Percentiles rank a stretch among this genome's conserved stretches.
These are phyloP conservation scores for Mus pahari DNA, from an alignment of 2,113 vertebrate genomes.

Conservation along the genomic window DNA sequence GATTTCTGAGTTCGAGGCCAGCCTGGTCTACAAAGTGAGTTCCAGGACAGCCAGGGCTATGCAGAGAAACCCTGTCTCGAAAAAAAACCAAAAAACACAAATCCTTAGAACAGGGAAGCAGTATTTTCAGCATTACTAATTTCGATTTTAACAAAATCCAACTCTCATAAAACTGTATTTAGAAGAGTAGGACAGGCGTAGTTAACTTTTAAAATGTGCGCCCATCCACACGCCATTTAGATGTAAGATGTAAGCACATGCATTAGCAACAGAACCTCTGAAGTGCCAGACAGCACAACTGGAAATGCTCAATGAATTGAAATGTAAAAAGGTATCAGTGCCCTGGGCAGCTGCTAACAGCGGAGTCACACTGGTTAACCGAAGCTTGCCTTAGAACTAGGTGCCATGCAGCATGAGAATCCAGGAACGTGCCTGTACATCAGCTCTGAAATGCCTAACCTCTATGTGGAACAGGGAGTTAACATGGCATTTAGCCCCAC, in stretches of 20 bases:
- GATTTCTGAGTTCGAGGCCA: too few relatives aligned
- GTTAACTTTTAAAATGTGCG: background rate
- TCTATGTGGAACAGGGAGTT: background rate
- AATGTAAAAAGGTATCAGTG: background rate
- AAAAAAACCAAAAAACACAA: too few relatives aligned
- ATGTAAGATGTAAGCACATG: background rate
- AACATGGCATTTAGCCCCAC: background rate
- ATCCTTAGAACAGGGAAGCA: background rate
- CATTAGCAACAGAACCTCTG: background rate
- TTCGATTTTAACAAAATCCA: background rate
- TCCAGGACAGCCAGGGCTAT: too few relatives aligned
- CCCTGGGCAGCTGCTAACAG: background rate
- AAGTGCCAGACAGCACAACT: background rate
- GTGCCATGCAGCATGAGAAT: rapidly evolving
- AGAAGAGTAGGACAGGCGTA: background rate
- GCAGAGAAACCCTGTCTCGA: too few relatives aligned
- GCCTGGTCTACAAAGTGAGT: too few relatives aligned
- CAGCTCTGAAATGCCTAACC: background rate
- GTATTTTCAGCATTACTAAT: background rate
- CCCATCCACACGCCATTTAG: too few relatives aligned
- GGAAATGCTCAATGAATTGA: background rate
- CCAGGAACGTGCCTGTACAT: rapidly evolving
- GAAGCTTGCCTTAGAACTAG: background rate
- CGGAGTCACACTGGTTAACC: rapidly evolving
- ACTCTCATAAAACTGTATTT: background rate